Evolutionary conservation across 2,888 invertebrate species (phyloP), one percentile per base, ranked within the genome.

Genomic region (Drosophila nr. fundita): DNA sequence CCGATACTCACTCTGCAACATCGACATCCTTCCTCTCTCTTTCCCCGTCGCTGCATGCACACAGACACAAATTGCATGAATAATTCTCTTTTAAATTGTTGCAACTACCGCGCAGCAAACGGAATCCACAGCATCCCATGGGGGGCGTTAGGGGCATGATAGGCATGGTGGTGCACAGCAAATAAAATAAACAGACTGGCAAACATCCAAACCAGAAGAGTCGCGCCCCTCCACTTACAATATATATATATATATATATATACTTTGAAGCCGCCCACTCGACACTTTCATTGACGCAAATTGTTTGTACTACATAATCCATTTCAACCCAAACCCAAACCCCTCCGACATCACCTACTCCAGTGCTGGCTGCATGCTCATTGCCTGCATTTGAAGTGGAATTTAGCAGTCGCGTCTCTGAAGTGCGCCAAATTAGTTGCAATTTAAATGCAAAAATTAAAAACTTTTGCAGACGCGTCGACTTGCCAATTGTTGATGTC

Each of bases 61-160:
- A 4, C 60, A 40, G 68, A 77, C 79, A 73, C 89, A 87, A 87
- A 90, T 87, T 90, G 87, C 90, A 89, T 89, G 89, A 88, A 90
- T 88, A 90, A 87, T 87, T 87, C 87, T 76, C 87, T 87, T 90
- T 87, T 77, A 90, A 90, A 90, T 90, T 90, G 89, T 81, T 68
- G 83, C 81, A 86, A 80, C 82, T 82, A 68, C 82, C 65, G 54
- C 71, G 50, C 38, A 42, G 49, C 73, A 69, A 63, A 72, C 59
- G 68, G 72, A 54, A 67, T 50, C 21, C 50, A 21, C 30, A 10
- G 54, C 62, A 21, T 11, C 36, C 48, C n/a, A 42, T 7, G n/a
- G 6, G 45, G 38, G 4, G 15, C 8, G 21, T 15, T 4, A 2
- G 34, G 27, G 4, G n/a, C 18, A 13, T 18, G 38, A 32, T 21